Evolutionary conservation across 2,113 vertebrate genomes (phyloP), one percentile per base, ranked within the genome.

Genomic region (Neodon shergylaensis): DNA sequence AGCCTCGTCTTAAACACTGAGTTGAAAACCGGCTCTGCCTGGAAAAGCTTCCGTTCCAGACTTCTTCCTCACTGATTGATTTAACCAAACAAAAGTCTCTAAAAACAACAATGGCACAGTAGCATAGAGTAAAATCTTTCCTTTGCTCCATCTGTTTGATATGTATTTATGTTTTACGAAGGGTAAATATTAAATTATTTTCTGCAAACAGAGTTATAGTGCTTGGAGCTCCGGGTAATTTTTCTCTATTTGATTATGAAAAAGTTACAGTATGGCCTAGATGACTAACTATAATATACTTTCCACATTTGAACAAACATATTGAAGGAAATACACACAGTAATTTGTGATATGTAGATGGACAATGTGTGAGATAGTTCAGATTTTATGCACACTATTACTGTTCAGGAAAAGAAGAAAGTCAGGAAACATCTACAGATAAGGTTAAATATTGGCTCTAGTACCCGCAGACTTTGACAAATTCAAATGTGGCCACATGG

Each of bases 131-230:
- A 11, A 42, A 21, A 16, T 63, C 66, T 90, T 91, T 36, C 17
- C n/a, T 61, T 8, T 28, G 13, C n/a, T 96, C 19, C 61, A 31
- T 74, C 47, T 78, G 36, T 77, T 94, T 95, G 7, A 88, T 81
- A 68, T 97, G 84, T 66, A n/a, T 9, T 87, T 92, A 87, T 84
- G 17, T 95, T 96, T 19, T 19, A 93, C 28, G 88, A 76, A 61
- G 36, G 1, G 31, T 47, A 91, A 68, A 47, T 63, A 14, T 49
- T 93, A 47, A 87, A 26, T 9, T n/a, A 49, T 42, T 66, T 61
- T 42, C 73, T 95, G 17, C 47, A 83, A 94, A 76, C 90, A 94
- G 12, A 47, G 0, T 9, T 24, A 65, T 6, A 95, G 49, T 86
- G 0, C 0, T 19, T n/a, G 89, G 7, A 49, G 87, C 2, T 72